Evolutionary conservation across 2,888 invertebrate genomes (phyloP).

Genomic region (Eurytoma adleriae): DNA sequence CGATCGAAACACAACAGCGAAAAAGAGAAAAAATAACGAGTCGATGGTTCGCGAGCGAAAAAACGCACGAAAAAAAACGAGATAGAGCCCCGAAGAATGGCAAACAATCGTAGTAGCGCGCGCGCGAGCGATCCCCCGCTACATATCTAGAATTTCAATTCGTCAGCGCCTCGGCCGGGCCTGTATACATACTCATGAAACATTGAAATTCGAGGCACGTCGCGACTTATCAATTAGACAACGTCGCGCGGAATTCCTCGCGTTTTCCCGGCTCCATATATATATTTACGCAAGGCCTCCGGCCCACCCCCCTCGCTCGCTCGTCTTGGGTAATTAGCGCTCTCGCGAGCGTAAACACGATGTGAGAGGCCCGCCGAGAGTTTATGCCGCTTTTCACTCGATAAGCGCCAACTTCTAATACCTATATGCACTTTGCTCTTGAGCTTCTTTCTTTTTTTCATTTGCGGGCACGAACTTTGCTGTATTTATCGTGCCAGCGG

Average conservation of each 20-base stretch:
- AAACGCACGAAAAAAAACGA: background rate
- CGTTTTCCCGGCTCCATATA: slow-evolving; percentile 5
- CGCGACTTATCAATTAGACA: slow-evolving; percentile 43
- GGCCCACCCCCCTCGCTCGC: background rate
- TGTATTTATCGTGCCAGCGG: too few relatives aligned
- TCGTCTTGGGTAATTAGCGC: slow-evolving; percentile 32
- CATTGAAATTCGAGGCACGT: slow-evolving; percentile 37
- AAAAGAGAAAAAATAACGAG: background rate
- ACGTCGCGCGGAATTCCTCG: slow-evolving; percentile 7
- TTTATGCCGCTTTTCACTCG: background rate
- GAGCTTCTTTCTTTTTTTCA: too few relatives aligned
- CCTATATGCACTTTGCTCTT: too few relatives aligned
- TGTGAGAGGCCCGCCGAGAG: background rate
- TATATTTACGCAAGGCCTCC: background rate
- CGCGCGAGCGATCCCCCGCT: slow-evolving; percentile 8
- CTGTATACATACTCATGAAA: background rate
- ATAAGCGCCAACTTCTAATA: too few relatives aligned
- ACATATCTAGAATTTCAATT: slow-evolving; percentile 41
- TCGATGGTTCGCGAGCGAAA: too few relatives aligned
- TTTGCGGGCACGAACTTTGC: too few relatives aligned
- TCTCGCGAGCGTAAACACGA: background rate
- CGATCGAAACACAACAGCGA: too few relatives aligned
- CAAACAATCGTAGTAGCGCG: slow-evolving; percentile 13
- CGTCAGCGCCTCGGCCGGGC: slow-evolving; percentile 9
- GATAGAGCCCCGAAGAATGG: background rate